A percentile compares a stretch with the other conserved stretches of the same genome.
These are phyloP conservation scores for Oreochromis niloticus DNA, from an alignment of 2,113 vertebrate genomes.

Conservation along the genomic window DNA sequence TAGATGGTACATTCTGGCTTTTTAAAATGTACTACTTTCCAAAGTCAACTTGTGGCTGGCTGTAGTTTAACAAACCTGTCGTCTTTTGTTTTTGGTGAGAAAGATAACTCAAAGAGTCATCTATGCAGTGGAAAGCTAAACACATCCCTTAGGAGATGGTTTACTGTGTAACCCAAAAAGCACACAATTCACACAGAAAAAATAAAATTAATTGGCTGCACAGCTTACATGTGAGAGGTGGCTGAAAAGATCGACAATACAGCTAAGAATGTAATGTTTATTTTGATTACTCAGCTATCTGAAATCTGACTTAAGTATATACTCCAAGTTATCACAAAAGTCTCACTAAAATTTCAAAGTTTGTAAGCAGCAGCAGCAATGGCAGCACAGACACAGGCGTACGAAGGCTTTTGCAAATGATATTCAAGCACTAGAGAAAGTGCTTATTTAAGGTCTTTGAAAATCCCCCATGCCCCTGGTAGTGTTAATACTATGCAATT, in stretches of 20 bases:
- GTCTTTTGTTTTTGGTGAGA: neutral
- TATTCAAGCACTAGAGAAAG: neutral
- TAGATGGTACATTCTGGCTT: neutral
- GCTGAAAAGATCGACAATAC: neutral
- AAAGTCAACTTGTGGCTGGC: neutral
- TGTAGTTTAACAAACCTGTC: neutral
- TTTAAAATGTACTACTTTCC: neutral
- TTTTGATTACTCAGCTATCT: neutral
- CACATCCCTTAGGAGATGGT: neutral
- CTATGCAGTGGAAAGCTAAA: neutral
- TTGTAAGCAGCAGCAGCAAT: neutral
- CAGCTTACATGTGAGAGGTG: neutral
- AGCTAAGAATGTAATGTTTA: neutral
- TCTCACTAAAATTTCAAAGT: neutral
- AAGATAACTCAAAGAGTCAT: neutral
- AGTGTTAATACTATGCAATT: neutral
- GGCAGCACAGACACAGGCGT: neutral
- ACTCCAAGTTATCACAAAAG: neutral
- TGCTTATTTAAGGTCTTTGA: neutral
- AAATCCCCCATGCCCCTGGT: neutral
- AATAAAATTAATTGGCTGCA: neutral
- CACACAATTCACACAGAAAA: neutral
- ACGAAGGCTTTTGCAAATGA: neutral
- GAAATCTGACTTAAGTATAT: neutral
- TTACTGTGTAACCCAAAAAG: neutral